Conservation (phyloP, 2,888 invertebrate genomes). For the Calameuta pallipes region DNA sequence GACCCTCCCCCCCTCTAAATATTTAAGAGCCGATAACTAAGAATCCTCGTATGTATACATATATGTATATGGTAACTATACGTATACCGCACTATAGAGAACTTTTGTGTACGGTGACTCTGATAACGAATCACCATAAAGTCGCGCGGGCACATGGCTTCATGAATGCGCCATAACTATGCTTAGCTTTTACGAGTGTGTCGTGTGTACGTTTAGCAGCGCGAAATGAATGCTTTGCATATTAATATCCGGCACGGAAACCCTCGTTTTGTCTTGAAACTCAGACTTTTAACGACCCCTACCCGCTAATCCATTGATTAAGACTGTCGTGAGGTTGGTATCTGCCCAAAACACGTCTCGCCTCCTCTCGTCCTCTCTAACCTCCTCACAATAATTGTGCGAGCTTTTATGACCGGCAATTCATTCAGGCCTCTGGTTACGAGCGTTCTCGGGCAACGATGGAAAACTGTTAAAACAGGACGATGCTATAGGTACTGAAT, state of each 20-base stretch:
- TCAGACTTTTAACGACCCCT: not conserved
- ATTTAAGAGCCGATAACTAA: too few species aligned
- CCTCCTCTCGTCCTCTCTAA: not conserved
- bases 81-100: not conserved
- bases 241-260: not conserved
- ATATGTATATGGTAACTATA: not conserved
- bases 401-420: not conserved
- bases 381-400: not conserved
- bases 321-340: not conserved
- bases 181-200: slow-evolving; percentile 1
- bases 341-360: not conserved
- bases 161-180: not conserved
- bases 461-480: not conserved
- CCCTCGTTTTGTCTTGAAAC: not conserved
- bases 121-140: slow-evolving; percentile 35
- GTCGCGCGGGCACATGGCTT: slow-evolving; percentile 22
- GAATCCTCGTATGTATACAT: too few species aligned
- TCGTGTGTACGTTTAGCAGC: not conserved
- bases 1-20: not conserved
- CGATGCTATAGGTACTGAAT: not conserved
- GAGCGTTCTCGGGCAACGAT: not conserved
- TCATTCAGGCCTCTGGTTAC: not conserved
- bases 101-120: slow-evolving; percentile 1
- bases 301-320: not conserved
- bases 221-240: not conserved